Percentiles rank a stretch among this genome's conserved stretches.
phyloP scores from a whole-genome alignment of 1,140 invertebrate species.

The Physella acuta region DNA sequence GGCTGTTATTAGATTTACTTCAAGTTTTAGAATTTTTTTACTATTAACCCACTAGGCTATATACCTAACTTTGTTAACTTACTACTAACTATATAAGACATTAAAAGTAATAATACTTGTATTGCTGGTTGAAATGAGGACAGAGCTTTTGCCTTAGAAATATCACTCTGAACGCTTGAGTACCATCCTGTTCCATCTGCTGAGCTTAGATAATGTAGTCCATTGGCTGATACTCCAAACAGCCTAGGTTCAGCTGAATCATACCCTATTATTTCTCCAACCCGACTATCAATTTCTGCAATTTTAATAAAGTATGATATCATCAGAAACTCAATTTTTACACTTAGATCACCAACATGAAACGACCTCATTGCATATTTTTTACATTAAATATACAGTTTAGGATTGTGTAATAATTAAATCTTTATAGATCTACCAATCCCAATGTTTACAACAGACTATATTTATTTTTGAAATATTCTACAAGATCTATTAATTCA shows the following conservation, averaged over 20 bases:
- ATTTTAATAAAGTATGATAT: neutral
- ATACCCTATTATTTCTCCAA: conserved; percentile 8
- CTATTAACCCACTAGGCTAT: neutral
- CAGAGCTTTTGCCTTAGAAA: neutral
- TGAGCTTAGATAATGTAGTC: neutral
- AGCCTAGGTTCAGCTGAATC: neutral
- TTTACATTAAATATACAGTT: too few species aligned
- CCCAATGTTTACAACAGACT: too few species aligned
- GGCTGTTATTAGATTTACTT: neutral
- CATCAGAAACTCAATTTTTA: neutral
- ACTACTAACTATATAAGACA: neutral
- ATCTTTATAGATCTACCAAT: too few species aligned
- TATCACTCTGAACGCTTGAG: neutral
- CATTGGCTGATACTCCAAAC: conserved; percentile 6
- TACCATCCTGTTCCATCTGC: conserved; percentile 1
- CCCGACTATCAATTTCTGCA: conserved; percentile 1
- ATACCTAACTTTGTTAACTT: neutral
- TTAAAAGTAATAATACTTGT: neutral
- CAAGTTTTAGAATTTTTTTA: neutral
- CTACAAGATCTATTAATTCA: too few species aligned
- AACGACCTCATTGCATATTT: too few species aligned
- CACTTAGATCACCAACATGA: too few species aligned
- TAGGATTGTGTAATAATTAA: too few species aligned
- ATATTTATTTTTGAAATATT: too few species aligned
- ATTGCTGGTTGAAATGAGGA: neutral